A percentile compares a stretch with the other conserved stretches of the same genome.
Conservation (phyloP, 2,113 vertebrate species). For the Leptosomus discolor region DNA sequence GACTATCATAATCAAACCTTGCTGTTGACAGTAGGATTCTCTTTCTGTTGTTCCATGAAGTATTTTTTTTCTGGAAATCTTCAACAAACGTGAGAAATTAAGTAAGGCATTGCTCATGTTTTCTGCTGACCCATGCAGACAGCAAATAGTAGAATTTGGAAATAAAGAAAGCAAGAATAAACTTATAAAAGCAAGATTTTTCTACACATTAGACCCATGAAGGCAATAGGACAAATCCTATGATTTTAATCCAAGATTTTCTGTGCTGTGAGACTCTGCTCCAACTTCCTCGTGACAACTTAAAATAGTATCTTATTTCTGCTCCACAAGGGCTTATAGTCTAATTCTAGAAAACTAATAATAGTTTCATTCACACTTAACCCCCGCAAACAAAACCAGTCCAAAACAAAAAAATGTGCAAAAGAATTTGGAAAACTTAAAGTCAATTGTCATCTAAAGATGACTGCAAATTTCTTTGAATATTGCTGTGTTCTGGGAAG, state of each 20-base stretch:
- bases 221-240: neutral
- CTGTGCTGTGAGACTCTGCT: neutral
- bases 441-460: neutral
- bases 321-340: neutral
- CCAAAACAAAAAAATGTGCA: neutral
- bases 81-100: neutral
- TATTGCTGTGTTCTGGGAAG: neutral
- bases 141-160: neutral
- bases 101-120: neutral
- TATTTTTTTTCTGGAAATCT: neutral
- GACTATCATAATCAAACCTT: neutral
- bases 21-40: neutral
- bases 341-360: neutral
- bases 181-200: conserved; percentile 15
- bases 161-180: neutral
- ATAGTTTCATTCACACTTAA: neutral
- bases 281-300: neutral
- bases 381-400: neutral
- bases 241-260: neutral
- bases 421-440: neutral
- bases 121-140: neutral
- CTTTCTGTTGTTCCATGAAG: neutral
- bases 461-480: neutral
- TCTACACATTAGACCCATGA: neutral
- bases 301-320: neutral